Conservation (phyloP, 2,113 vertebrate genomes). For the Pteropus alecto region DNA sequence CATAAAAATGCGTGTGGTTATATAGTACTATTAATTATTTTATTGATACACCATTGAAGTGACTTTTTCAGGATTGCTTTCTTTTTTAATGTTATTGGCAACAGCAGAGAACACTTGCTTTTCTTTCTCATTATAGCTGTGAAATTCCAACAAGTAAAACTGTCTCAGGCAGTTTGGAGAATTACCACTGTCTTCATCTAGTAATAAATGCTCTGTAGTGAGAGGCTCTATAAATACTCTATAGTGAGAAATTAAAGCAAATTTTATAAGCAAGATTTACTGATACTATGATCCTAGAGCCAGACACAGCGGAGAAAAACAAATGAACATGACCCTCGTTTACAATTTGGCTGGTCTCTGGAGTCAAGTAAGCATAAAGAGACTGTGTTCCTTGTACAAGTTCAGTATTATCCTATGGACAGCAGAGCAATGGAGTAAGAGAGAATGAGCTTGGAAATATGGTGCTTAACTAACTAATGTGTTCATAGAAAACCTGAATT, state of each 20-base stretch:
- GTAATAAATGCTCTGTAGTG: not conserved
- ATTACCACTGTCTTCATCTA: slow-evolving; percentile 26
- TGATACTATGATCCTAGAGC: not conserved
- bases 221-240: not conserved
- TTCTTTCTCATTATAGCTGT: slow-evolving; percentile 32
- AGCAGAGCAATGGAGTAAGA: not conserved
- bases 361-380: not conserved
- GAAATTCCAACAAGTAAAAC: slow-evolving; percentile 61
- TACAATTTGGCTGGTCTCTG: not conserved
- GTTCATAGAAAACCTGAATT: slow-evolving; percentile 15
- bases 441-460: not conserved
- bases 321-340: not conserved
- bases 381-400: not conserved
- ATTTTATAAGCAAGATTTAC: slow-evolving; percentile 2
- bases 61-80: not conserved
- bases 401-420: not conserved
- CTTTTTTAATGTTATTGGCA: slow-evolving; percentile 23
- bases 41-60: slow-evolving; percentile 14
- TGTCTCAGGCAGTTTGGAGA: slow-evolving; percentile 9
- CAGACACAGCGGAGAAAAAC: slow-evolving; percentile 3
- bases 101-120: slow-evolving; percentile 34
- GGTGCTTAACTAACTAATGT: not conserved
- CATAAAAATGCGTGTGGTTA: not conserved
- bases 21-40: slow-evolving; percentile 1
- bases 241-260: slow-evolving; percentile 45